phyloP scores from a whole-genome alignment of 2,888 invertebrate genomes.

The Onchidella celtica region DNA sequence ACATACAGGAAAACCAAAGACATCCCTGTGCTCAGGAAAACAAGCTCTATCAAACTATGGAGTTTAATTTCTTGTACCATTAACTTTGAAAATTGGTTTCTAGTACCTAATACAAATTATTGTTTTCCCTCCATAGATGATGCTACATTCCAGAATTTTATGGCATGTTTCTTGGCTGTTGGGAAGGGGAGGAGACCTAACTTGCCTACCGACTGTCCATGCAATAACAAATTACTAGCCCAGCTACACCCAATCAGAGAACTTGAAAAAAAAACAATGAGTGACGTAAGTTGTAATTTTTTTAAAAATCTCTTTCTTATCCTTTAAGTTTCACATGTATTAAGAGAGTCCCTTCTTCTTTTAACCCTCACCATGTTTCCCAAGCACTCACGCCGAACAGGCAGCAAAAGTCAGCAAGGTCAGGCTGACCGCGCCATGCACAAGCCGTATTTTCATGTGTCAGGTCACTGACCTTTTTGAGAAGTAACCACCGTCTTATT shows the following conservation, averaged over 20 bases:
- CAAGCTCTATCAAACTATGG: background rate
- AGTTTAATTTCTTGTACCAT: background rate
- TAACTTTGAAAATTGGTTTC: background rate
- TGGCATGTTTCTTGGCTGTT: background rate
- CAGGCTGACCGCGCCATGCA: too few relatives aligned
- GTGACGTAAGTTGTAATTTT: background rate
- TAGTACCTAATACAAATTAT: background rate
- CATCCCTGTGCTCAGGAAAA: background rate
- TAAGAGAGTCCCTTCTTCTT: too few relatives aligned
- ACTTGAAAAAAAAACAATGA: background rate
- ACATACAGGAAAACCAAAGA: background rate
- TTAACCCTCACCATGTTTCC: too few relatives aligned
- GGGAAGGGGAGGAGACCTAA: background rate
- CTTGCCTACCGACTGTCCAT: background rate
- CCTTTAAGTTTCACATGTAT: too few relatives aligned
- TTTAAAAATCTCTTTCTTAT: background rate
- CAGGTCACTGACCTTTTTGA: too few relatives aligned
- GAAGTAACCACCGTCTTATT: too few relatives aligned
- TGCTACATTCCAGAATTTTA: background rate
- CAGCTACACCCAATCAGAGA: background rate
- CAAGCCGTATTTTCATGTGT: too few relatives aligned
- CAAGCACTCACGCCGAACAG: too few relatives aligned
- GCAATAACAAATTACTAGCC: background rate
- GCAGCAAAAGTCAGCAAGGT: too few relatives aligned
- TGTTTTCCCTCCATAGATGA: background rate